These are phyloP conservation scores for Craterocephalus amniculus DNA, from an alignment of 2,797 vertebrate genomes.

Conservation along the genomic window DNA sequence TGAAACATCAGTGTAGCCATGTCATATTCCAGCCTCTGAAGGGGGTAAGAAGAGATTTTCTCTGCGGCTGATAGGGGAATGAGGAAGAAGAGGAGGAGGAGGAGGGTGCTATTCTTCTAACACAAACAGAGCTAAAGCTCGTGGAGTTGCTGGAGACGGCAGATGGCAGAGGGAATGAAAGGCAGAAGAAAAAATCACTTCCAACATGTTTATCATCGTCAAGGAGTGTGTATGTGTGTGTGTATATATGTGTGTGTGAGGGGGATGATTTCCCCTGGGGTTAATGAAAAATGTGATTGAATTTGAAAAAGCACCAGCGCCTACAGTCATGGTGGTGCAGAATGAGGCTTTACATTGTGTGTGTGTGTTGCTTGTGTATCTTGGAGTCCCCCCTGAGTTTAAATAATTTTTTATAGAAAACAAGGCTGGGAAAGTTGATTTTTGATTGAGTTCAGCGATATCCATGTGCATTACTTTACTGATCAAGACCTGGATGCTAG, in stretches of 20 bases:
- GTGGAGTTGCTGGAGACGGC: constrained; percentile 59
- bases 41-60: constrained; percentile 1
- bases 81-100: constrained; percentile 9
- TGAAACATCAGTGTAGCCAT: not conserved
- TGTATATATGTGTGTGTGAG: constrained; percentile 15
- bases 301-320: constrained; percentile 40
- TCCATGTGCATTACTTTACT: not conserved
- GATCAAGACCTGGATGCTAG: not conserved
- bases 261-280: constrained; percentile 33
- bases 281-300: constrained; percentile 59
- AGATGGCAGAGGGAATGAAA: constrained; percentile 70
- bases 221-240: constrained; percentile 34
- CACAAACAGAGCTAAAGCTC: constrained; percentile 37
- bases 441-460: not conserved
- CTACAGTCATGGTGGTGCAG: constrained; percentile 5
- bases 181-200: constrained; percentile 75
- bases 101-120: constrained; percentile 37
- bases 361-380: not conserved
- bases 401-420: not conserved
- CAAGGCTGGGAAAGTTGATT: not conserved
- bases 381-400: not conserved
- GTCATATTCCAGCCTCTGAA: constrained; percentile 4
- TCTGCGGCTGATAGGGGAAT: constrained; percentile 9
- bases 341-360: not conserved
- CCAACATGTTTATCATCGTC: constrained; percentile 71